Evolutionary conservation across 2,888 invertebrate species (phyloP), one percentile per base, ranked within the genome.

Genomic region (Chymomyza caudatula): DNA sequence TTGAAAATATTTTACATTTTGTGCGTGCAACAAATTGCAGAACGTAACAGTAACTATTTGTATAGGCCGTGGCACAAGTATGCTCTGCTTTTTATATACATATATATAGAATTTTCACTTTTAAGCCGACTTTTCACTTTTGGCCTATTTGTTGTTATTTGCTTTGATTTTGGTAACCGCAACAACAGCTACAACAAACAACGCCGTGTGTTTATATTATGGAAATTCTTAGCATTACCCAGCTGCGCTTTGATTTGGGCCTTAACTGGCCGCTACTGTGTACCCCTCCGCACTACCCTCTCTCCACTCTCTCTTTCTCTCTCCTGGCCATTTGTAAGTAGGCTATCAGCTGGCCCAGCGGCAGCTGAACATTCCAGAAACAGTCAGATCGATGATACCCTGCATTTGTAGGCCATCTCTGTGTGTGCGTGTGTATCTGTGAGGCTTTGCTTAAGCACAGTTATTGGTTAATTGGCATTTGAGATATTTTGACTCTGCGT

Each of bases 1-100:
- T 81, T 81, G 76, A 78, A 80, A 81, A 81, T 81, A 81, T 81
- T 78, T 84, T 70, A 78, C 75, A 84, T 84, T 77, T 84, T 78
- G 65, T 67, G 42, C 60, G 51, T 54, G 54, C 54, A 23, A 54
- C 29, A 54, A 20, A 23, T 47, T 17, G 71, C 20, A 64, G 52
- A 37, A 63, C 42, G 60, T 56, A 20, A 60, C 73, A 17, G 5
- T 19, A 47, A 47, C 15, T 47, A 47, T 47, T 47, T 47, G 47
- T 19, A 47, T 47, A 47, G 47, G 47, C 47, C 15, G 47, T 19
- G 19, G 15, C 15, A 15, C 13, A n/a, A 15, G 47, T n/a, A 19
- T 37, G 8, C 29, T 37, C 8, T 37, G 29, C 29, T 37, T 37
- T 37, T 13, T 51, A 1, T 49, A 19, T 20, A 49, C 15, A 17